Evolutionary conservation across 2,888 invertebrate species (phyloP).

Genomic region (Heliconius charithonia): DNA sequence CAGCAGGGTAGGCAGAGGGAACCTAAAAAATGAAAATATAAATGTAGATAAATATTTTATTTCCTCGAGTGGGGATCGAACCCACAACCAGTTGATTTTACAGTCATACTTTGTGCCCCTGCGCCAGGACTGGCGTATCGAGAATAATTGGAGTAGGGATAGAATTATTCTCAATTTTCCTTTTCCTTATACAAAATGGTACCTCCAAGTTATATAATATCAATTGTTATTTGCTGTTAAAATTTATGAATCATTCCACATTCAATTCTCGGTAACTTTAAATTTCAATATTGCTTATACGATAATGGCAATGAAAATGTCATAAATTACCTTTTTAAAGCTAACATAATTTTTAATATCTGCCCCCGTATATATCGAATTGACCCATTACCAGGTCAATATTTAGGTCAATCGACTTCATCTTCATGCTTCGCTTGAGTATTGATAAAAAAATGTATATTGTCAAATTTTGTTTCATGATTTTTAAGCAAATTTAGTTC

Average conservation of each 20-base stretch:
- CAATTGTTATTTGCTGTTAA: background rate
- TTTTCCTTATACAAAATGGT: no score
- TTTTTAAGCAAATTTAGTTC: background rate
- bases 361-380: conserved; percentile 43
- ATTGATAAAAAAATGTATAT: conserved; percentile 26
- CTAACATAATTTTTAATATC: conserved; percentile 38
- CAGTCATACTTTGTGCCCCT: no score
- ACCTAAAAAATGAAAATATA: no score
- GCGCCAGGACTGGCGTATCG: no score
- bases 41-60: no score
- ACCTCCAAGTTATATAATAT: background rate
- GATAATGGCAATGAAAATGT: conserved; percentile 38
- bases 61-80: no score
- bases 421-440: conserved; percentile 26
- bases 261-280: conserved; percentile 40
- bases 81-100: no score
- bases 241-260: conserved; percentile 28
- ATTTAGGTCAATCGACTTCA: conserved; percentile 44
- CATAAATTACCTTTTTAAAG: conserved; percentile 44
- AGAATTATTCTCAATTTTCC: background rate
- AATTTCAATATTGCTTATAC: conserved; percentile 39
- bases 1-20: no score
- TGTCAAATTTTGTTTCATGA: background rate
- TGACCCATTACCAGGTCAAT: conserved; percentile 45
- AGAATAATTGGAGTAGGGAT: no score